Conservation (phyloP, 1,140 invertebrate genomes). For the Episyrphus balteatus region DNA sequence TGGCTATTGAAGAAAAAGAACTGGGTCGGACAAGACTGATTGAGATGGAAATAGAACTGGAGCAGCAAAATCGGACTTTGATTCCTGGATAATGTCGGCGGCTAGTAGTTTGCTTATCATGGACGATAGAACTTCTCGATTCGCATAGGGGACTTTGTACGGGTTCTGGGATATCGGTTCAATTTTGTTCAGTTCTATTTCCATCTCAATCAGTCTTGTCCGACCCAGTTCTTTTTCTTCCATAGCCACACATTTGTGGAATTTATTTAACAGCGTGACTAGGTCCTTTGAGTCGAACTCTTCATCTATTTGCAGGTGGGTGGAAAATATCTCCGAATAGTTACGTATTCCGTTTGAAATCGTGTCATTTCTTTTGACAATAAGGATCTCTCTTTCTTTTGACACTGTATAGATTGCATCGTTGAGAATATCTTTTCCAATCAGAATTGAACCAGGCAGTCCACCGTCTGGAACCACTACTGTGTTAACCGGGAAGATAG, state of each 20-base stretch:
- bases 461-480: neutral
- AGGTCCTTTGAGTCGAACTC: neutral
- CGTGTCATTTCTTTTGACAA: no score
- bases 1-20: no score
- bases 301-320: neutral
- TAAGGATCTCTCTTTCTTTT: no score
- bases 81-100: neutral
- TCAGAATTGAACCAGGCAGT: neutral
- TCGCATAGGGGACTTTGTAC: no score
- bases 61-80: neutral
- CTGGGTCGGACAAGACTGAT: conserved; percentile 11
- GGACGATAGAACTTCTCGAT: neutral
- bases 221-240: neutral
- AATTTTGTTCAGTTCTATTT: neutral
- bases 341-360: neutral
- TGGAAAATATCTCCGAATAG: neutral
- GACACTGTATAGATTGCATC: neutral
- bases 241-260: neutral
- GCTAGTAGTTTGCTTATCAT: neutral
- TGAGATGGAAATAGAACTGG: no score
- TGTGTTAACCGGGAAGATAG: neutral
- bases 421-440: neutral
- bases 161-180: neutral
- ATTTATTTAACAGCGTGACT: neutral
- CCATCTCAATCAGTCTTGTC: neutral